Evolutionary conservation across 2,113 vertebrate genomes (phyloP).

Genomic region (Colistium nudipinnis): DNA sequence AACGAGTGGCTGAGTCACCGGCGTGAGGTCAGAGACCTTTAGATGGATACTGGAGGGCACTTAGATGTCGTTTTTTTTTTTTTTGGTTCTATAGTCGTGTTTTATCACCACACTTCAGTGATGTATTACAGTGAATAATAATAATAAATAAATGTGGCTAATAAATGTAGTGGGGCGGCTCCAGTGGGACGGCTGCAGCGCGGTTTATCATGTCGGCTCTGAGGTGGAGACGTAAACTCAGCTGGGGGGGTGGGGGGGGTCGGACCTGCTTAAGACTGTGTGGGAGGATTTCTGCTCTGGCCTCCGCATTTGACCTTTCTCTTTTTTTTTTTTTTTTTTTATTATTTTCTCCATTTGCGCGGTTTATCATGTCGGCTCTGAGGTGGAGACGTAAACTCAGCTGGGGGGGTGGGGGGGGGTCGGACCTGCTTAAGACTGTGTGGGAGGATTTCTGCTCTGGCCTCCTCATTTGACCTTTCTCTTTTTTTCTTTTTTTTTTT

Average conservation of each 20-base stretch:
- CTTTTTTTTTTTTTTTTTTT: neutral
- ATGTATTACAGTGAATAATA: neutral
- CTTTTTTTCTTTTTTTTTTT: neutral
- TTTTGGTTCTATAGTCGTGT: neutral
- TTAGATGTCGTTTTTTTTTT: slow-evolving; percentile 2
- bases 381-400: slow-evolving; percentile 2
- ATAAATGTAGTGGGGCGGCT: slow-evolving; percentile 6
- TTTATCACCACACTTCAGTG: neutral
- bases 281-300: slow-evolving; percentile 19
- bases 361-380: slow-evolving; percentile 19
- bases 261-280: no score
- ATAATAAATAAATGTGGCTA: neutral
- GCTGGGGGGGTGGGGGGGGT: neutral
- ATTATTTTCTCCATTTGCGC: neutral
- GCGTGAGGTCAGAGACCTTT: slow-evolving; percentile 24
- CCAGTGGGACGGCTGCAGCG: neutral
- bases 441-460: slow-evolving; percentile 19
- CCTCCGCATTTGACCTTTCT: neutral
- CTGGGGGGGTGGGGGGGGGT: neutral
- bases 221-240: slow-evolving; percentile 7
- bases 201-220: slow-evolving; percentile 16
- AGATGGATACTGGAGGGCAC: slow-evolving; percentile 1
- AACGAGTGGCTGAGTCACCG: slow-evolving; percentile 63
- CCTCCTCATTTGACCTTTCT: neutral
- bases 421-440: no score